These are phyloP conservation scores for Stigmatopora argus DNA, from an alignment of 2,113 vertebrate species.

Conservation along the genomic window DNA sequence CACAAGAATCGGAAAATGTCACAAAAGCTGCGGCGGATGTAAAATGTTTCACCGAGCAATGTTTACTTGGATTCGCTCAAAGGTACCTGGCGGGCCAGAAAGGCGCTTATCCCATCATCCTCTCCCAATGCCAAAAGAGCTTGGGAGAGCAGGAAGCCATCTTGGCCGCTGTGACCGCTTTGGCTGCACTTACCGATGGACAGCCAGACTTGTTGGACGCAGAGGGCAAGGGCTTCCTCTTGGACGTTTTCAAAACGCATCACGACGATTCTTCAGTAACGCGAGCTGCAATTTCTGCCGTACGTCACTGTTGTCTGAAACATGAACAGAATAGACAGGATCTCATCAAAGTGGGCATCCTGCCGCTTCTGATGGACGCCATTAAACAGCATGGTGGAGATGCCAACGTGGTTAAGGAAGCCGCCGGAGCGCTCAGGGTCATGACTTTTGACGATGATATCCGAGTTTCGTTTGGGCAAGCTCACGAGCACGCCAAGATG, in stretches of 20 bases:
- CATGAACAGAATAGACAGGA: conserved; percentile 89
- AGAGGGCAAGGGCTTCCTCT: conserved; percentile 73
- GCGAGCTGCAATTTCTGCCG: conserved; percentile 56
- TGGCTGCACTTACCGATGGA: conserved; percentile 77
- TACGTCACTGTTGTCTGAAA: conserved; percentile 81
- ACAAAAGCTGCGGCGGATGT: conserved; percentile 46
- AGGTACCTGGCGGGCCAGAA: conserved; percentile 83
- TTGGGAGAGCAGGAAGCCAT: conserved; percentile 36
- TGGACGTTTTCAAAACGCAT: conserved; percentile 54
- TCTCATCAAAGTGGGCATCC: conserved; percentile 75
- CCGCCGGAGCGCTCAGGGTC: conserved; percentile 74
- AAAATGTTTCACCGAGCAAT: conserved; percentile 72
- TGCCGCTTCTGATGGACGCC: conserved; percentile 71
- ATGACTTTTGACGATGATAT: conserved; percentile 94
- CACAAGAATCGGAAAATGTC: conserved; percentile 29
- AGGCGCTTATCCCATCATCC: conserved; percentile 79
- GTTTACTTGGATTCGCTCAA: conserved; percentile 73
- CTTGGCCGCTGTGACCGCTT: conserved; percentile 60
- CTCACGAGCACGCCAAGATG: conserved; percentile 88
- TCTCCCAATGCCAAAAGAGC: conserved; percentile 71
- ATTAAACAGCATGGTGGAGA: conserved; percentile 57
- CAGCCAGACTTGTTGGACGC: conserved; percentile 87
- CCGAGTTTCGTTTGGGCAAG: conserved; percentile 83
- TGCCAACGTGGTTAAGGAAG: conserved; percentile 71
- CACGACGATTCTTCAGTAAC: conserved; percentile 41